Conservation (phyloP, 2,797 vertebrate species). For the Pipistrellus pygmaeus region DNA sequence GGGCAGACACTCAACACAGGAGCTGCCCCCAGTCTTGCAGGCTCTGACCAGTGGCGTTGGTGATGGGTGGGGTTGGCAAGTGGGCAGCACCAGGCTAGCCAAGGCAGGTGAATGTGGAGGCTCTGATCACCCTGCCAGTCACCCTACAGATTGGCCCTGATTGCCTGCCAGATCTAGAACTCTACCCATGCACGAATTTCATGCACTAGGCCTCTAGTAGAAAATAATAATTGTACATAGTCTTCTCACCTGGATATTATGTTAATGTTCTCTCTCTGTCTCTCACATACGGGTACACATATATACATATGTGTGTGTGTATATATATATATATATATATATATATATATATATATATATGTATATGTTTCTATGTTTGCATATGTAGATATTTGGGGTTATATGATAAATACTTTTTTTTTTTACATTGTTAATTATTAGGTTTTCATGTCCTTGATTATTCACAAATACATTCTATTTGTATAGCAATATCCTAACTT, state of each 20-base stretch:
- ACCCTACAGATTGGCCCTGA: no score
- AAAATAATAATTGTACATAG: slow-evolving; percentile 5
- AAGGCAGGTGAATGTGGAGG: no score
- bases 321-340: no score
- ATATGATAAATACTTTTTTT: background rate
- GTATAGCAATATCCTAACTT: background rate
- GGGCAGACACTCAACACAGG: no score
- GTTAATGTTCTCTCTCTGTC: background rate
- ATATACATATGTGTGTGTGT: background rate
- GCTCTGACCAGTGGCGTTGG: no score
- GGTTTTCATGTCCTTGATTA: slow-evolving; percentile 34
- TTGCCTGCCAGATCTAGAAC: no score
- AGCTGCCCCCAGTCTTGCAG: no score
- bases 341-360: background rate
- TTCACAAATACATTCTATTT: slow-evolving; percentile 37
- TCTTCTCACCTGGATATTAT: background rate
- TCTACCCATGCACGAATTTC: no score
- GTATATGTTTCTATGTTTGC: background rate
- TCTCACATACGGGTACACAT: background rate
- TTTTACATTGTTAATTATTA: background rate
- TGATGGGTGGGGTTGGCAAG: no score
- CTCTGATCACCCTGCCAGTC: no score
- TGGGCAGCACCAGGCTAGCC: no score
- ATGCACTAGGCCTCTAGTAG: background rate
- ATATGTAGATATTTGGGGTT: background rate